Conservation (phyloP, 2,113 vertebrate genomes). For the Alces alces region DNA sequence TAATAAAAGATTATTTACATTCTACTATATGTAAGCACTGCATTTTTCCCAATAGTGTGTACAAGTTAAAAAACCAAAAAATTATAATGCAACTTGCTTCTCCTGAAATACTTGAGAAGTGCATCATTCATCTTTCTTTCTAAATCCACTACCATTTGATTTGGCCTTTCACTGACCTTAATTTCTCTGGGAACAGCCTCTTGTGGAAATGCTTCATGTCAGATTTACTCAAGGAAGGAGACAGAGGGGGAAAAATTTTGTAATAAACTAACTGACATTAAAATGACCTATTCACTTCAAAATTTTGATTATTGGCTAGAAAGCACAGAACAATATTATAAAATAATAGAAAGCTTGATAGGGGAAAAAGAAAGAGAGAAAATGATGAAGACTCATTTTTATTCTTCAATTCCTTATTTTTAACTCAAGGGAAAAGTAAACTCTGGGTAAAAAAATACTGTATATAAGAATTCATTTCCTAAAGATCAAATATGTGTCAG, state of each 20-base stretch:
- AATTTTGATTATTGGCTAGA: constrained; percentile 27
- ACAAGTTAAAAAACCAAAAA: neutral
- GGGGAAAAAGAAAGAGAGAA: neutral
- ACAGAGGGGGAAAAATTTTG: neutral
- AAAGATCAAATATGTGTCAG: neutral
- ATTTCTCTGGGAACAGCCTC: constrained; percentile 47
- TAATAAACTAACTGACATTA: constrained; percentile 37
- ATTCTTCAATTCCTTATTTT: neutral
- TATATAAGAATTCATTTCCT: neutral
- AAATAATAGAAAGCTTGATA: constrained; percentile 11
- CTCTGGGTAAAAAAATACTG: neutral
- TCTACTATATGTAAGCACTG: neutral
- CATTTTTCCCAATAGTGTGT: neutral
- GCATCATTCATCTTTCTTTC: constrained; percentile 16
- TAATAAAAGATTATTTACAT: neutral
- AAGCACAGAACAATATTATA: neutral
- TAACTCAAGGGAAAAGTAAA: neutral
- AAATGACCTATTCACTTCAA: constrained; percentile 34
- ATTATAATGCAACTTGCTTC: neutral
- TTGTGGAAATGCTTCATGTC: constrained; percentile 35
- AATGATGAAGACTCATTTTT: neutral
- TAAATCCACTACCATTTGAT: neutral
- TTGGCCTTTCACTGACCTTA: constrained; percentile 54
- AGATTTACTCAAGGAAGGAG: constrained; percentile 32
- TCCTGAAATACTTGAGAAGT: neutral